phyloP scores from a whole-genome alignment of 92 coral and sea anemone genomes.

The Paragorgia papillata region DNA sequence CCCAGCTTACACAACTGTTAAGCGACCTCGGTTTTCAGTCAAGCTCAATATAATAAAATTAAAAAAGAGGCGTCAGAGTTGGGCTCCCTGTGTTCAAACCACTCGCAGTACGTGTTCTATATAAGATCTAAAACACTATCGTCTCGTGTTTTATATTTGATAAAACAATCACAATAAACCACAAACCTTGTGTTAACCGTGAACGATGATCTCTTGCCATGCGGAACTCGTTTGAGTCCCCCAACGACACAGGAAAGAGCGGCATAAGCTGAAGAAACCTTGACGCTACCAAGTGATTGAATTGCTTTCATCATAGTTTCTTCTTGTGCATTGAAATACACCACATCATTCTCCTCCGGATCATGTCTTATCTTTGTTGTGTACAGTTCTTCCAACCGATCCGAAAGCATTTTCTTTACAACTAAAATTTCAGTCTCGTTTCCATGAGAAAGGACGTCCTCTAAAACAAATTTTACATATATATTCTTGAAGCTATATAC shows the following conservation, averaged over 20 bases:
- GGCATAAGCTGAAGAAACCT: conserved; percentile 94
- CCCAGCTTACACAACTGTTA: no score
- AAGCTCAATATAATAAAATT: no score
- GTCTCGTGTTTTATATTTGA: no score
- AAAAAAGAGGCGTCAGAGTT: no score
- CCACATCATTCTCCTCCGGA: conserved; percentile 95
- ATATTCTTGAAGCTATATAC: no score
- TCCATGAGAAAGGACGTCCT: conserved; percentile 93
- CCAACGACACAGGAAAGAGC: conserved; percentile 86
- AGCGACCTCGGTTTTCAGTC: no score
- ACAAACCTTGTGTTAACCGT: conserved; percentile 90
- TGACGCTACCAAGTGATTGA: conserved; percentile 87
- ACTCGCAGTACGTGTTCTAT: no score
- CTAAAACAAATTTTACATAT: conserved; percentile 41
- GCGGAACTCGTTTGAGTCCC: conserved; percentile 75
- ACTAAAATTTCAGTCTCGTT: conserved; percentile 96
- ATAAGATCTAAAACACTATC: no score
- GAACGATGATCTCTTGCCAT: conserved; percentile 82
- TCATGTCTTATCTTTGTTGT: conserved; percentile 91
- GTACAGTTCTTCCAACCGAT: conserved; percentile 84
- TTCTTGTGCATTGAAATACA: conserved; percentile 93
- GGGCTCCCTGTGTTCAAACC: no score
- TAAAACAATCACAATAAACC: not conserved
- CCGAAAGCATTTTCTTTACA: conserved; percentile 88
- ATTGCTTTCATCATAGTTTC: conserved; percentile 90